phyloP scores from a whole-genome alignment of 2,888 invertebrate species.

The Melipona beecheii region DNA sequence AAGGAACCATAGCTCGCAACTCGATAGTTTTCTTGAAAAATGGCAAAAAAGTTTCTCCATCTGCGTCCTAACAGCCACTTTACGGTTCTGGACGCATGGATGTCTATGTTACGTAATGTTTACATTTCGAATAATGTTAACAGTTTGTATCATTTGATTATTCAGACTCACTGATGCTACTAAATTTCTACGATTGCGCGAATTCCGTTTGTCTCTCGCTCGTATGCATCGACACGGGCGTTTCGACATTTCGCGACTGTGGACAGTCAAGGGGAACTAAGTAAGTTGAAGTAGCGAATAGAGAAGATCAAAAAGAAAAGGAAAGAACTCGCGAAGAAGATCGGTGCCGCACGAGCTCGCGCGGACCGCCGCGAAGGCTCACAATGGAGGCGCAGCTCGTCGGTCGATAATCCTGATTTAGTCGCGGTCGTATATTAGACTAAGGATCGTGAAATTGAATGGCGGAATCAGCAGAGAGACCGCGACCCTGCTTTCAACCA shows the following conservation, averaged over 20 bases:
- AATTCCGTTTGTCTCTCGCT: neutral
- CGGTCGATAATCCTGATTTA: conserved; percentile 80
- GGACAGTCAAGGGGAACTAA: neutral
- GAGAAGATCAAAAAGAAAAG: conserved; percentile 9
- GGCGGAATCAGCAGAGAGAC: conserved; percentile 75
- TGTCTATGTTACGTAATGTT: no score
- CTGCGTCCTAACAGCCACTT: no score
- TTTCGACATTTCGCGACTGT: neutral
- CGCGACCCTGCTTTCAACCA: conserved; percentile 53
- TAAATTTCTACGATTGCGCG: no score
- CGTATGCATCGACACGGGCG: no score
- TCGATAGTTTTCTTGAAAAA: no score
- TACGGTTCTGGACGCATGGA: no score
- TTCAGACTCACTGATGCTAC: no score
- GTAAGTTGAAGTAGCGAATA: conserved; percentile 11
- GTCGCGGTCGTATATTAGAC: conserved; percentile 77
- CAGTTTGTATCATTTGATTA: no score
- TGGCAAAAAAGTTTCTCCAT: no score
- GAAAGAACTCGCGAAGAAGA: conserved; percentile 15
- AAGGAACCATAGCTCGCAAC: no score
- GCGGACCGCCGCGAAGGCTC: conserved; percentile 47
- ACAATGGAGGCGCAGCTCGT: conserved; percentile 62
- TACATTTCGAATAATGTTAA: no score
- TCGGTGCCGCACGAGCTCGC: conserved; percentile 35
- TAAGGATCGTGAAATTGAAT: conserved; percentile 80